These are phyloP conservation scores for Myoxocephalus aenaeus DNA, from an alignment of 2,797 vertebrate genomes.

Conservation along the genomic window DNA sequence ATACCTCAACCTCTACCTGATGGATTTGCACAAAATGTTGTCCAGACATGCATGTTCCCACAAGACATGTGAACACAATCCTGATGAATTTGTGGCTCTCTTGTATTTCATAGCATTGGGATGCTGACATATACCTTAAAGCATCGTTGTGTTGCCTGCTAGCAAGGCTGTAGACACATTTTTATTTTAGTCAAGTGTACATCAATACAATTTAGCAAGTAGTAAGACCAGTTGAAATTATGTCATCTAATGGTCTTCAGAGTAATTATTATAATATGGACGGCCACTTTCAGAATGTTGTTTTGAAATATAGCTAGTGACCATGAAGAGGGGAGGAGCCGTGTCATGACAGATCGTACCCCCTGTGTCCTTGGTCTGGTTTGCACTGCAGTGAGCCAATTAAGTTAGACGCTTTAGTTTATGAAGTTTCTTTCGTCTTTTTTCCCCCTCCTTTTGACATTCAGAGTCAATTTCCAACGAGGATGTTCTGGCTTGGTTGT, in stretches of 20 bases:
- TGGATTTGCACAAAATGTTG: background rate
- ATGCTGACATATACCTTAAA: background rate
- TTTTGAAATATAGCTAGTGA: constrained; percentile 14
- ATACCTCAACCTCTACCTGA: background rate
- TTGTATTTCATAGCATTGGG: background rate
- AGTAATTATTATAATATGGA: background rate
- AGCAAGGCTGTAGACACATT: background rate
- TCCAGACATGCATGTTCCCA: background rate
- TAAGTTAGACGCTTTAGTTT: background rate
- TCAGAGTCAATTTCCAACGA: background rate
- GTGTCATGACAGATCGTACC: constrained; percentile 10
- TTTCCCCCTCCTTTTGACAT: background rate
- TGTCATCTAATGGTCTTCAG: background rate
- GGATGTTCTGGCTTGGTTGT: constrained; percentile 1
- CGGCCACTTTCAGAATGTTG: constrained; percentile 10
- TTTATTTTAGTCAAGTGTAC: background rate
- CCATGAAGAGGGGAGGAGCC: background rate
- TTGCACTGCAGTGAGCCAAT: background rate
- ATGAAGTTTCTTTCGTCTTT: background rate
- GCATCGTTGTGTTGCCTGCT: background rate
- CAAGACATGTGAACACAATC: background rate
- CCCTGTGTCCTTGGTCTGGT: background rate
- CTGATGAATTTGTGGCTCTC: background rate
- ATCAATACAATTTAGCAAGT: background rate
- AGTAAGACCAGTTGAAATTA: background rate